Evolutionary conservation across 1,140 invertebrate species (phyloP).

Genomic region (Chironomus striatipennis): DNA sequence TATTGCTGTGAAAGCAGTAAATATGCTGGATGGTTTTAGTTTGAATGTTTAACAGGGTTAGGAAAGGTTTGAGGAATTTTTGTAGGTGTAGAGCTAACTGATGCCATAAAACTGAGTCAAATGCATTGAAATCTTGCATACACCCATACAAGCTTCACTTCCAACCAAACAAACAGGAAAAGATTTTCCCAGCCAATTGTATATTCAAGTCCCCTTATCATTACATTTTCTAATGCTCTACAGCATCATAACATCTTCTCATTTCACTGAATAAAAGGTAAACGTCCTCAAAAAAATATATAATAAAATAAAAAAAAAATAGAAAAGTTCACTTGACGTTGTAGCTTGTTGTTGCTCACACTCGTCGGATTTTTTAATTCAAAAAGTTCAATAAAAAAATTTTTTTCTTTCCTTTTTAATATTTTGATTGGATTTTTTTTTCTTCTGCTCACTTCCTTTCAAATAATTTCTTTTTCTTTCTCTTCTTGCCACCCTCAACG

Average conservation of each 20-base stretch:
- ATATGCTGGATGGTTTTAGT: too few relatives aligned
- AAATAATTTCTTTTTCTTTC: neutral
- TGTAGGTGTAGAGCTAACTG: too few relatives aligned
- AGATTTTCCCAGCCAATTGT: too few relatives aligned
- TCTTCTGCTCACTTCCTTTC: neutral
- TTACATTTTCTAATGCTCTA: neutral
- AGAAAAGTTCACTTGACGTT: neutral
- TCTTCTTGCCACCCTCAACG: neutral
- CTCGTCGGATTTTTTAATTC: neutral
- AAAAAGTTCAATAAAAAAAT: neutral
- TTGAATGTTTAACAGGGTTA: too few relatives aligned
- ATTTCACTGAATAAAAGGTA: neutral
- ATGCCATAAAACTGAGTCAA: too few relatives aligned
- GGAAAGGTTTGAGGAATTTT: too few relatives aligned
- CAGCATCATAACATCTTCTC: constrained; percentile 1
- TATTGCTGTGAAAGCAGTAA: too few relatives aligned
- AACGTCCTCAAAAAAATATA: neutral
- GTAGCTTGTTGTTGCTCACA: too few relatives aligned
- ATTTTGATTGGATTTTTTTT: constrained; percentile 22
- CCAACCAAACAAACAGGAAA: too few relatives aligned
- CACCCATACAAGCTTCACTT: too few relatives aligned
- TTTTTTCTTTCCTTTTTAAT: neutral
- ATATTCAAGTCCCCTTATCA: too few relatives aligned
- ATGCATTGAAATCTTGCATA: too few relatives aligned
- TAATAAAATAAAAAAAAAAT: neutral